Evolutionary conservation across 2,888 invertebrate species (phyloP).

Genomic region (Noctuana brunneofusca): DNA sequence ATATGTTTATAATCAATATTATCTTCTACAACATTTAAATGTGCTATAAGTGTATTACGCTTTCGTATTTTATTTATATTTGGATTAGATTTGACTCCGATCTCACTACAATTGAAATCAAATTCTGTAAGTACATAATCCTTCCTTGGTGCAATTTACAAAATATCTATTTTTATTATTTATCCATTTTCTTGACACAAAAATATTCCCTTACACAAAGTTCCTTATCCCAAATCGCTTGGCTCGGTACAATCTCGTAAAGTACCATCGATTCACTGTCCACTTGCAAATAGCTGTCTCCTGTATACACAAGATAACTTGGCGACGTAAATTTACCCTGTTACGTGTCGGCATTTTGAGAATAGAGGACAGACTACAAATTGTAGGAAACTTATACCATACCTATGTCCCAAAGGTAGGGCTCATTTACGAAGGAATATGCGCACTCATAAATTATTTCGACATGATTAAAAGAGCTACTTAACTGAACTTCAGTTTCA

Average conservation of each 20-base stretch:
- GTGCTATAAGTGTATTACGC: too few species aligned
- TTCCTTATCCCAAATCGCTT: slow-evolving; percentile 9
- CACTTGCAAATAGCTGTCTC: slow-evolving; percentile 20
- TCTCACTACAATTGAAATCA: too few species aligned
- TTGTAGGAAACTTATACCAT: too few species aligned
- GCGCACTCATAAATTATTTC: too few species aligned
- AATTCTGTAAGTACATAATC: background rate
- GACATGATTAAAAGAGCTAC: too few species aligned
- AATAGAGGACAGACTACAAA: background rate
- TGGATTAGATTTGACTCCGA: too few species aligned
- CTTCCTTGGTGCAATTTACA: background rate
- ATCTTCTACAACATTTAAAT: too few species aligned
- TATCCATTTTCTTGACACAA: background rate
- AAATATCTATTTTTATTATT: background rate
- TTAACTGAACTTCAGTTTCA: too few species aligned
- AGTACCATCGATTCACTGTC: slow-evolving; percentile 13
- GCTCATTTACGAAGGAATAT: too few species aligned
- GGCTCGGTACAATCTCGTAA: slow-evolving; percentile 3
- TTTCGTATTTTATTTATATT: too few species aligned
- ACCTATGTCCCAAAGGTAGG: too few species aligned
- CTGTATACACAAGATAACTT: slow-evolving; percentile 16
- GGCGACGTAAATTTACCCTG: slow-evolving; percentile 5
- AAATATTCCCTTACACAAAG: background rate
- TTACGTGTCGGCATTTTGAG: background rate
- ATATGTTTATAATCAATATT: too few species aligned